phyloP scores from a whole-genome alignment of 2,888 invertebrate species.

The Drosophila colorata region DNA sequence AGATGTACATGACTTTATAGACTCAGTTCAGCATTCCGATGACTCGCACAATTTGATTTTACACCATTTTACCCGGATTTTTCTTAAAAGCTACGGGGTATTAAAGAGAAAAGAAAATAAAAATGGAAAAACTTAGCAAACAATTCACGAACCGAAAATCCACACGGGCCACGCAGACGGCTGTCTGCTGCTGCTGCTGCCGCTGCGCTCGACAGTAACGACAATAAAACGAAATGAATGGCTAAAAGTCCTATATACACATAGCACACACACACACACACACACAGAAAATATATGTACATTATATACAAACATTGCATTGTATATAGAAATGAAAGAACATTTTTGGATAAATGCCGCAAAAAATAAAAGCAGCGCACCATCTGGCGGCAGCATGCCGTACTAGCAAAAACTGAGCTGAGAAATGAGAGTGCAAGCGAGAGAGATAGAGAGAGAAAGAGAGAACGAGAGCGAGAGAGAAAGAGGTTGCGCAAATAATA shows the following conservation, averaged over 20 bases:
- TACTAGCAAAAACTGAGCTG: conserved; percentile 21
- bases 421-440: conserved; percentile 16
- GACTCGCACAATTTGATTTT: no score
- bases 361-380: conserved; percentile 36
- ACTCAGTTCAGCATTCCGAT: not conserved
- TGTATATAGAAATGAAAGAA: conserved; percentile 31
- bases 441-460: not conserved
- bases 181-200: conserved; percentile 51
- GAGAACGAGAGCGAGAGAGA: conserved; percentile 6
- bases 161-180: conserved; percentile 53
- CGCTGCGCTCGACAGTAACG: conserved; percentile 66
- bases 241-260: conserved; percentile 52
- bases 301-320: conserved; percentile 13
- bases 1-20: no score
- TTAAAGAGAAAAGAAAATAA: conserved; percentile 7
- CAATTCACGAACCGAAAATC: conserved; percentile 65
- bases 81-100: conserved; percentile 6
- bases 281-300: not conserved
- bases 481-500: conserved; percentile 31
- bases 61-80: no score
- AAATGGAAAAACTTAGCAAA: conserved; percentile 43
- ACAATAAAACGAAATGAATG: conserved; percentile 73
- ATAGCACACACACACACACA: conserved; percentile 19
- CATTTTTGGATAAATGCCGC: conserved; percentile 52
- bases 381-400: conserved; percentile 29